Evolutionary conservation across 2,888 invertebrate genomes (phyloP).

Genomic region (Glomeris marginata): DNA sequence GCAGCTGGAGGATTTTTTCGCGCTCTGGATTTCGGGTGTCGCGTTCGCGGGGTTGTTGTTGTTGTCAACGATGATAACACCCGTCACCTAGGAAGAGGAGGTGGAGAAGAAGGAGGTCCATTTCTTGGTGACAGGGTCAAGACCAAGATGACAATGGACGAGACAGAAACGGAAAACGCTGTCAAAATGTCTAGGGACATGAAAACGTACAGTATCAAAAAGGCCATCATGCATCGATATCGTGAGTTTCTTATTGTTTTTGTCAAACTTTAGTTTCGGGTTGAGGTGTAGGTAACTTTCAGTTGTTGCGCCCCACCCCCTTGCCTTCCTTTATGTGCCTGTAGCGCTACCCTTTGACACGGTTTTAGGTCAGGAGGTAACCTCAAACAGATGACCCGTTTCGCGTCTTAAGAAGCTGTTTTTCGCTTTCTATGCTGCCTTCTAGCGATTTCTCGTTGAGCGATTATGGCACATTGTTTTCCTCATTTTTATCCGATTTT

Average conservation of each 20-base stretch:
- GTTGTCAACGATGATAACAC: too few species aligned
- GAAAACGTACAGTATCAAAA: slow-evolving; percentile 7
- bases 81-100: too few species aligned
- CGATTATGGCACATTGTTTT: too few species aligned
- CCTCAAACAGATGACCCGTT: slow-evolving; percentile 11
- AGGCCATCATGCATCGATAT: slow-evolving; percentile 11
- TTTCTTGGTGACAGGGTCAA: neutral
- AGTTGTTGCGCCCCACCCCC: neutral
- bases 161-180: neutral
- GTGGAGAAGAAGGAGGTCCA: too few species aligned
- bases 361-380: slow-evolving; percentile 13
- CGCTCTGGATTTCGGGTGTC: too few species aligned
- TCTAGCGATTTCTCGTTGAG: too few species aligned
- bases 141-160: neutral
- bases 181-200: slow-evolving; percentile 4
- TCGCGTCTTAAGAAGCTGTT: neutral
- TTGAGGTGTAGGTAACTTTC: neutral
- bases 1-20: too few species aligned
- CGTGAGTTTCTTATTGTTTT: slow-evolving; percentile 5
- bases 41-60: too few species aligned
- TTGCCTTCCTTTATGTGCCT: neutral
- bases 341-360: neutral
- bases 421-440: neutral
- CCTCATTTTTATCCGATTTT: too few species aligned
- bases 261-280: neutral